These are phyloP conservation scores for Goniozus legneri DNA, from an alignment of 1,140 invertebrate genomes.

Conservation along the genomic window DNA sequence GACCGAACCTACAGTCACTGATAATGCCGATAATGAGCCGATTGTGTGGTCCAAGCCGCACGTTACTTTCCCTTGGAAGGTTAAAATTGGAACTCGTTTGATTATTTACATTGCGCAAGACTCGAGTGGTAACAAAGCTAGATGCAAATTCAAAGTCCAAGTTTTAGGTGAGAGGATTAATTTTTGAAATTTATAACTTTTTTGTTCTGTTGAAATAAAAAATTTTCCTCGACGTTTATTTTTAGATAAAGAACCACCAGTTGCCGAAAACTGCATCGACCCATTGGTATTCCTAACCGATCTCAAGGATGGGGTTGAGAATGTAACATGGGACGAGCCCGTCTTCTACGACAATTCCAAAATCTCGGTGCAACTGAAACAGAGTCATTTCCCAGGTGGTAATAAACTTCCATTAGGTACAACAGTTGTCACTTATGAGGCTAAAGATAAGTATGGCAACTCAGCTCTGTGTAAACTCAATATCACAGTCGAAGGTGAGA, in stretches of 20 bases:
- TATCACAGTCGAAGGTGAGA: conserved; percentile 63
- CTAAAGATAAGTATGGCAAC: conserved; percentile 61
- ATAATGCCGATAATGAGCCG: conserved; percentile 25
- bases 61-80: conserved; percentile 38
- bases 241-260: conserved; percentile 62
- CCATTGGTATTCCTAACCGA: conserved; percentile 56
- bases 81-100: conserved; percentile 50
- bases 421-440: conserved; percentile 61
- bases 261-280: conserved; percentile 62
- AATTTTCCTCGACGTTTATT: conserved; percentile 7
- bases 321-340: conserved; percentile 65
- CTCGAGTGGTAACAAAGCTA: conserved; percentile 54
- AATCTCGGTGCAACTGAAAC: conserved; percentile 41
- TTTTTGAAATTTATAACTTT: conserved; percentile 2
- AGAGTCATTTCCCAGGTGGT: conserved; percentile 21
- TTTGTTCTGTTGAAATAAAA: not conserved
- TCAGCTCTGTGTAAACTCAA: conserved; percentile 60
- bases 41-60: conserved; percentile 37
- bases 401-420: conserved; percentile 56
- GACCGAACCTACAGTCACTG: conserved; percentile 49
- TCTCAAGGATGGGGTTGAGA: conserved; percentile 36
- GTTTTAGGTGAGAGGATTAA: conserved; percentile 56
- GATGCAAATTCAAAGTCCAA: conserved; percentile 56
- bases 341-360: conserved; percentile 69
- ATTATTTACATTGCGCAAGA: conserved; percentile 58